A percentile compares a stretch with the other conserved stretches of the same genome.
Conservation (phyloP, 2,113 vertebrate species). For the Oncorhynchus tshawytscha region DNA sequence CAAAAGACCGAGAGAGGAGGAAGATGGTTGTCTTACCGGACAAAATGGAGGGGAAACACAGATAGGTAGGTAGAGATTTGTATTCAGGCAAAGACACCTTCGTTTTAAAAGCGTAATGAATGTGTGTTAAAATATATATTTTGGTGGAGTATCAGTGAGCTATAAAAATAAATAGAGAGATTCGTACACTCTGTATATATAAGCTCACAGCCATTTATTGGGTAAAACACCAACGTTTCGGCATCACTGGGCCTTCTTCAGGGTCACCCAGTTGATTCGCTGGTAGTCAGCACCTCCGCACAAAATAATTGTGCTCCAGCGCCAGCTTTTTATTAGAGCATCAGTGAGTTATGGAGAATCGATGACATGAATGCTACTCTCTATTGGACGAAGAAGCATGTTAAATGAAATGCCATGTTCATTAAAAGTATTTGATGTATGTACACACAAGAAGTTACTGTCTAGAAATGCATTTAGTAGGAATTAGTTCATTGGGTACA, state of each 20-base stretch:
- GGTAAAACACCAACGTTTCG: too few relatives aligned
- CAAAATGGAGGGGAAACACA: background rate
- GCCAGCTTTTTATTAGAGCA: too few relatives aligned
- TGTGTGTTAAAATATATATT: background rate
- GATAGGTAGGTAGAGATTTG: background rate
- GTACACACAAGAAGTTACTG: background rate
- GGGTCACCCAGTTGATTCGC: too few relatives aligned
- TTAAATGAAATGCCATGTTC: too few relatives aligned
- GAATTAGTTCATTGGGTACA: background rate
- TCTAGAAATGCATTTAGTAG: background rate
- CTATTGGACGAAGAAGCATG: too few relatives aligned
- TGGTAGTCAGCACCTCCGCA: too few relatives aligned
- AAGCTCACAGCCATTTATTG: too few relatives aligned
- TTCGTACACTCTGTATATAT: constrained; percentile 21
- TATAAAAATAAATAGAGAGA: constrained; percentile 34
- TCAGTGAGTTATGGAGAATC: too few relatives aligned
- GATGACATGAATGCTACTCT: too few relatives aligned
- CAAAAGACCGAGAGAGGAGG: constrained; percentile 38
- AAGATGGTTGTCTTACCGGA: background rate
- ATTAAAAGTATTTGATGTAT: too few relatives aligned
- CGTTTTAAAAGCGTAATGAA: background rate
- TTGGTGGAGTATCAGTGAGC: too few relatives aligned
- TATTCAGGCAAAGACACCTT: background rate
- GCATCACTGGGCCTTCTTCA: too few relatives aligned
- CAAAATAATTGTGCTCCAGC: constrained; percentile 30